Evolutionary conservation across 2,797 vertebrate genomes (phyloP), one percentile per base, ranked within the genome.

Genomic region (Scolopax rusticola): DNA sequence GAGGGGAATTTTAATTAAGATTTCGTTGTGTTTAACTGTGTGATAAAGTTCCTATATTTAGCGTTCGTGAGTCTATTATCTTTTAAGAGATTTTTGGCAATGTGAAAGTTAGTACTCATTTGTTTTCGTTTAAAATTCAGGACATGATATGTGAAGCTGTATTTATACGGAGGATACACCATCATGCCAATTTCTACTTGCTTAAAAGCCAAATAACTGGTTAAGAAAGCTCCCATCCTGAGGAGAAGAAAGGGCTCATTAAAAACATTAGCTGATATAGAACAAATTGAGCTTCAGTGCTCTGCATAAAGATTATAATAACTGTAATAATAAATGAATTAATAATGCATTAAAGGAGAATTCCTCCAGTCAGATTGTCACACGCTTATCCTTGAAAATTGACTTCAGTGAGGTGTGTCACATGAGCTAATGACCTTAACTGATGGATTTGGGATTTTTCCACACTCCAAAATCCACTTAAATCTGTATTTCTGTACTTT

Each of bases 241-340:
- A 96, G 88, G 77, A 95, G 63, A 92, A 89, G 70, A 87, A 90
- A 92, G 50, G 68, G 48, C 79, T 97, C 92, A 95, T 97, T 96
- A 94, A 94, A 91, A 95, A 67, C 69, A 87, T 91, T 83, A 97
- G 86, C 93, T 95, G 88, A 68, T 81, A 65, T 27, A 90, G 91
- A 93, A 87, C 67, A 97, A 96, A 97, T 96, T 95, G 94, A 95
- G 84, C 91, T 95, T 92, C 92, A 88, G 81, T 88, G 84, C 93
- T 68, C 95, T 90, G 87, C 86, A 76, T 95, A 96, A 95, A 96
- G 95, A 95, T 97, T 94, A 93, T 95, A 97, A 94, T 95, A 97
- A 96, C 94, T 95, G 88, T 96, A 96, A 96, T 97, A 96, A 92
- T 95, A 96, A 95, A 97, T 95, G 90, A 92, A 96, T 97, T 95